Evolutionary conservation across 2,888 invertebrate species (phyloP), one percentile per base, ranked within the genome.

Genomic region (Aphidius colemani): DNA sequence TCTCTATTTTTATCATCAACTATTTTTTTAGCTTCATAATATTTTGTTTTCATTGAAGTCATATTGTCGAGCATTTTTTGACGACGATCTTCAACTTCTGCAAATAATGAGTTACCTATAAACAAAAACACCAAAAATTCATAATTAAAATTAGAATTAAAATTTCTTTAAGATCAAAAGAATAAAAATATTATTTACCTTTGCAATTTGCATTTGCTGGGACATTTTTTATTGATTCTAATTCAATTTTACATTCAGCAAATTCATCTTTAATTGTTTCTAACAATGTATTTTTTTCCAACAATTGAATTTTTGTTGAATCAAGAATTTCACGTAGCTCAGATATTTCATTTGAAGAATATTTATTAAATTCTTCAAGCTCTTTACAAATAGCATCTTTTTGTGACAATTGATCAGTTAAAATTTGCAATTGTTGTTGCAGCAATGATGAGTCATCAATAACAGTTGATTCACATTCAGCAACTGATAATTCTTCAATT

Each of bases 31-130:
- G 70, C 68, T 51, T 74, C 72, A 0, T 61, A 43, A 51, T 75
- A 77, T 56, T 69, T 71, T 7, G 50, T 69, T 44, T 70, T 72
- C 63, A 78, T 67, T 1, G 48, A 43, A 10, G 69, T 75, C 74
- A 77, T 74, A 62, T 75, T 72, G 8, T 68, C 67, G 7, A 76
- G 41, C 7, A 69, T 66, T 41, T 69, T 67, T 60, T 70, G 71
- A 6, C 78, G 71, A 55, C 75, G 74, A 66, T 80, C 79, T 65
- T 80, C 80, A 1, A 80, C 74, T 56, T 80, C 80, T 7, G 79
- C 80, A 46, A 80, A 80, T 18, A 80, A 63, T 7, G 80, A 80
- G 70, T 80, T 80, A 6, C 77, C 77, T 77, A 11, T n/a, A n/a
- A n/a, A n/a, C n/a, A 10, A 62, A 43, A 30, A 45, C 11, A 48